phyloP scores from a whole-genome alignment of 2,888 invertebrate genomes.

The Andrena praecox region DNA sequence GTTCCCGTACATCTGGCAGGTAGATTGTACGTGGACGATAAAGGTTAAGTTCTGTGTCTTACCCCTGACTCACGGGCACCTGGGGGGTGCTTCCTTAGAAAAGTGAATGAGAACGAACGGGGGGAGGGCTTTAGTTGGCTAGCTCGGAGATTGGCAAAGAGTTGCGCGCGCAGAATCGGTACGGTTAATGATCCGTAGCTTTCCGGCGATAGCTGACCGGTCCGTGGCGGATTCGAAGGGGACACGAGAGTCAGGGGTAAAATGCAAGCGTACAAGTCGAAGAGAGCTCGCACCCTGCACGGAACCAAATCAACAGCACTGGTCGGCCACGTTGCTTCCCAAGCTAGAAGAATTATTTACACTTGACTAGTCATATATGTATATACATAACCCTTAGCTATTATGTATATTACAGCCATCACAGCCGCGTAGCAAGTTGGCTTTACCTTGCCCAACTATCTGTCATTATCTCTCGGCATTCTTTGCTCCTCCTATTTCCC shows the following conservation, averaged over 20 bases:
- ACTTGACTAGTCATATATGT: slow-evolving; percentile 56
- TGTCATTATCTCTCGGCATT: slow-evolving; percentile 37
- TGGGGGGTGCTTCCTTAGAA: not conserved
- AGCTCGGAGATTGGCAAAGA: not conserved
- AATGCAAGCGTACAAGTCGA: slow-evolving; percentile 72
- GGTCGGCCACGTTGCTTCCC: slow-evolving; percentile 74
- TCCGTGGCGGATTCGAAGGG: not conserved
- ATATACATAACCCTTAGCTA: slow-evolving; percentile 34
- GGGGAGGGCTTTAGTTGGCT: not conserved
- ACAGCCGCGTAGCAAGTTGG: slow-evolving; percentile 63
- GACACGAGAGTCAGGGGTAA: slow-evolving; percentile 60
- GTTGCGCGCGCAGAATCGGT: too few relatives aligned
- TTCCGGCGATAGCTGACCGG: too few relatives aligned
- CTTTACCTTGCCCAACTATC: slow-evolving; percentile 60
- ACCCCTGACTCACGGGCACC: slow-evolving; percentile 61
- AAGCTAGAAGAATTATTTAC: slow-evolving; percentile 71
- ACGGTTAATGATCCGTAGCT: too few relatives aligned
- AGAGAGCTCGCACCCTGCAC: slow-evolving; percentile 83
- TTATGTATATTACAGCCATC: slow-evolving; percentile 52
- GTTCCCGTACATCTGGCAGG: slow-evolving; percentile 62
- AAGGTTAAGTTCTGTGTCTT: slow-evolving; percentile 47
- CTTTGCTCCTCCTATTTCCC: slow-evolving; percentile 13
- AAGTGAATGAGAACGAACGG: not conserved
- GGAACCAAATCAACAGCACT: slow-evolving; percentile 85
- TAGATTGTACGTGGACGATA: slow-evolving; percentile 47